A percentile compares a stretch with the other conserved stretches of the same genome.
Evolutionary conservation across 2,113 vertebrate genomes (phyloP).

Genomic region (Symphodus melops): DNA sequence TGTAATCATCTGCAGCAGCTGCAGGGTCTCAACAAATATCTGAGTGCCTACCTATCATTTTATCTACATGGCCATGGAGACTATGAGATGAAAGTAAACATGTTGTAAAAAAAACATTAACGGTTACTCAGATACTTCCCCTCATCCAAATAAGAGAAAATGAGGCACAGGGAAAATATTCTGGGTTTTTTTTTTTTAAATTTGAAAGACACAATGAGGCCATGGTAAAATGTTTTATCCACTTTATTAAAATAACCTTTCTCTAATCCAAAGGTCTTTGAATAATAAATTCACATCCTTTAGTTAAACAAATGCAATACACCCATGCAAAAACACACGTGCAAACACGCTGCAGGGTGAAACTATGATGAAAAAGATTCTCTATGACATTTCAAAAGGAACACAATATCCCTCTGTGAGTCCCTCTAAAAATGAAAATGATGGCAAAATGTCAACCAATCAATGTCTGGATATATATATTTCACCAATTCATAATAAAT

Average conservation of each 20-base stretch:
- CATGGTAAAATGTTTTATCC: not conserved
- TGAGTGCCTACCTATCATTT: not conserved
- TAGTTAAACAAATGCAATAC: not conserved
- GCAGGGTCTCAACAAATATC: constrained; percentile 40
- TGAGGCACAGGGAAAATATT: not conserved
- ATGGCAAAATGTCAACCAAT: not conserved
- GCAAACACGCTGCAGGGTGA: not conserved
- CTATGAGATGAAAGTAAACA: not conserved
- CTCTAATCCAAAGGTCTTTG: not conserved
- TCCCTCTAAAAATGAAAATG: constrained; percentile 7
- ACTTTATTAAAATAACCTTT: not conserved
- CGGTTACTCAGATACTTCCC: not conserved
- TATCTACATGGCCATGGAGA: not conserved
- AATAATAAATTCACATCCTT: not conserved
- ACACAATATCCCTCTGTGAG: constrained; percentile 23
- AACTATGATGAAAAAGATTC: constrained; percentile 47
- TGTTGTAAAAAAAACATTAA: not conserved
- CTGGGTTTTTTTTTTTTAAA: too few relatives aligned
- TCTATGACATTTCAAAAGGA: constrained; percentile 42
- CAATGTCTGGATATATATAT: too few relatives aligned
- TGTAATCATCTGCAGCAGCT: constrained; percentile 64
- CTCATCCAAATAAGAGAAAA: not conserved
- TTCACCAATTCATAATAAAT: too few relatives aligned
- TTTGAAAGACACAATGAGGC: too few relatives aligned
- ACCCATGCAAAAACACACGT: constrained; percentile 3